phyloP scores from a whole-genome alignment of 2,113 vertebrate species.

The Oryzias javanicus region DNA sequence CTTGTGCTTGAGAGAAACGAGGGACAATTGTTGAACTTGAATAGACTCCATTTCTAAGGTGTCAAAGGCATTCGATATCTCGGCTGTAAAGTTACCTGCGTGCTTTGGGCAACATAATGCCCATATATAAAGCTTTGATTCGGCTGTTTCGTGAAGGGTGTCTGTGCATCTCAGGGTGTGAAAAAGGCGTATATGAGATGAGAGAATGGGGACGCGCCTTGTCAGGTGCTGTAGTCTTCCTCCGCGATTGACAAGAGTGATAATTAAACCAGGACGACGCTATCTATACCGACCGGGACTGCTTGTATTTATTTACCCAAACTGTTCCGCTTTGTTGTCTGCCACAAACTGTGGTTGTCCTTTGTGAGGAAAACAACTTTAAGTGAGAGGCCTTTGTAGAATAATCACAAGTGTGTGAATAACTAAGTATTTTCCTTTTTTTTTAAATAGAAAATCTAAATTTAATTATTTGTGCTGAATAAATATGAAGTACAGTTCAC shows the following conservation, averaged over 20 bases:
- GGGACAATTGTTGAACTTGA: constrained; percentile 66
- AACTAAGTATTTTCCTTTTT: neutral
- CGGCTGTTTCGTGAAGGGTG: constrained; percentile 67
- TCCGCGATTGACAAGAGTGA: constrained; percentile 73
- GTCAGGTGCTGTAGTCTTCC: constrained; percentile 70
- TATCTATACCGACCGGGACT: constrained; percentile 58
- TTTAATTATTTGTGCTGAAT: constrained; percentile 35
- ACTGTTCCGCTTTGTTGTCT: constrained; percentile 58
- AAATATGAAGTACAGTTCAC: constrained; percentile 37
- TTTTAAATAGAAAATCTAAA: constrained; percentile 15
- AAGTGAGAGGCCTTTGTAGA: constrained; percentile 42
- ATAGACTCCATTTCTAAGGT: constrained; percentile 70
- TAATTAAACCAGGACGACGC: constrained; percentile 76
- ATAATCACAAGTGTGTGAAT: neutral
- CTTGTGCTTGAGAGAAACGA: constrained; percentile 54
- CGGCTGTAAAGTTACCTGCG: constrained; percentile 64
- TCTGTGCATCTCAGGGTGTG: constrained; percentile 66
- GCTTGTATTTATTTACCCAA: constrained; percentile 68
- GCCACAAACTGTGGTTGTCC: constrained; percentile 38
- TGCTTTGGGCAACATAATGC: constrained; percentile 62
- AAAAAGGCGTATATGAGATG: constrained; percentile 57
- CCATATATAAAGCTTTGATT: constrained; percentile 58
- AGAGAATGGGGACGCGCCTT: constrained; percentile 62
- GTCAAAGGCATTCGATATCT: constrained; percentile 62
- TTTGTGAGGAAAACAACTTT: constrained; percentile 45